Evolutionary conservation across 2,113 vertebrate species (phyloP), one percentile per base, ranked within the genome.

Genomic region (Willisornis vidua): DNA sequence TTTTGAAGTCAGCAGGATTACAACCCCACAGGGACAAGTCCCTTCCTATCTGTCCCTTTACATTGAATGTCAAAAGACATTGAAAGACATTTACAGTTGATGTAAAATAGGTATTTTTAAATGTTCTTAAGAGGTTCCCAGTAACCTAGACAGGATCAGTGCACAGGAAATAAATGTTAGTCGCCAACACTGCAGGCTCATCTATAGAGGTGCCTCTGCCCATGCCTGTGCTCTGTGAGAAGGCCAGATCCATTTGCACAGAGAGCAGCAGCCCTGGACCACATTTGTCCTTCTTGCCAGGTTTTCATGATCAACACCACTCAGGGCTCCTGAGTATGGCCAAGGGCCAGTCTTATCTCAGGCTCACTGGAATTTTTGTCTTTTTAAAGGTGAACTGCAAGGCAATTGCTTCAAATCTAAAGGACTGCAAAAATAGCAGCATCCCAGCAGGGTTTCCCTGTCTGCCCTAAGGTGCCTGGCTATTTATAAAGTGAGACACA

Each of bases 191-290:
- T 67, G 61, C 29, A 48, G 52, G 20, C 9, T 61, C 39, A 25
- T 31, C 14, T 43, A 10, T 39, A 35, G 13, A 22, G 43, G 29
- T 6, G 23, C 2, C 26, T 59, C 2, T 1, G 17, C 5, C 12
- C 3, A 1, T 6, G 0, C 31, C 28, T 62, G 35, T 31, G 28
- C 49, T 87, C 52, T 9, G 26, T 4, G 0, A 65, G 45, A 25
- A 4, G 7, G 43, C 29, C 2, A 1, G 10, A 29, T 65, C 52
- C 68, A 22, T 62, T 41, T 0, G 2, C 49, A 65, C 12, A 62
- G 45, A 72, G 10, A 83, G 28, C 14, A 66, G 49, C 41, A 82
- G 31, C 43, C 54, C 37, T 72, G 55, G 15, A n/a, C 41, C 49
- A 14, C 0, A 0, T 51, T 7, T 39, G 26, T 33, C 31, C 25